Evolutionary conservation across 2,888 invertebrate genomes (phyloP).

Genomic region (Drosophila maculinotata): DNA sequence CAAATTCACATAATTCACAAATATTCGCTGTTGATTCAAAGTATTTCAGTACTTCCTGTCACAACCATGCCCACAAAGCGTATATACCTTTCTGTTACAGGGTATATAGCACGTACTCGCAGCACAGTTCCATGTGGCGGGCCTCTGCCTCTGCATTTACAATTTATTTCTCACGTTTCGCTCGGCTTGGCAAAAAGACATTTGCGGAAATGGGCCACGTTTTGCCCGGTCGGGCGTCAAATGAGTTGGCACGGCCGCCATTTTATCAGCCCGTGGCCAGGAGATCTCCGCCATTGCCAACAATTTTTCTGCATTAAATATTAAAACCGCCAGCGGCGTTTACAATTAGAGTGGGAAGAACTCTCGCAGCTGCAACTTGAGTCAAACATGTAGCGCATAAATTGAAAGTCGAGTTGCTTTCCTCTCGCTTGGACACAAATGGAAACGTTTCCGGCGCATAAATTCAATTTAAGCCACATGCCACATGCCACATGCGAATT

Average conservation of each 20-base stretch:
- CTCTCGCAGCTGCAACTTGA: conserved; percentile 30
- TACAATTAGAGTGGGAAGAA: conserved; percentile 44
- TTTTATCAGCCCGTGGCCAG: conserved; percentile 49
- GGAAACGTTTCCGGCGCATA: conserved; percentile 43
- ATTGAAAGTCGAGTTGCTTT: conserved; percentile 16
- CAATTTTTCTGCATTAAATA: conserved; percentile 49
- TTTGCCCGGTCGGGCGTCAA: conserved; percentile 61
- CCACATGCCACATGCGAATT: no score
- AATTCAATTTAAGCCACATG: conserved; percentile 52
- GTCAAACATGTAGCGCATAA: conserved; percentile 29
- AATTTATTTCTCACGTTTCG: conserved; percentile 65
- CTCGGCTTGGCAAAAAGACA: conserved; percentile 53
- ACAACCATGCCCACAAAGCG: background rate
- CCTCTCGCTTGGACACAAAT: conserved; percentile 26
- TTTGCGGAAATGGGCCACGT: conserved; percentile 61
- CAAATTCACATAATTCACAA: no score
- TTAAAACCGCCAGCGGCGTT: conserved; percentile 38
- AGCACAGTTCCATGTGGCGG: conserved; percentile 26
- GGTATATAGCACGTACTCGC: conserved; percentile 27
- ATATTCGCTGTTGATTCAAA: no score
- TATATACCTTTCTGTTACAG: background rate
- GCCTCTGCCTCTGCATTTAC: conserved; percentile 48
- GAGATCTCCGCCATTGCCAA: conserved; percentile 7
- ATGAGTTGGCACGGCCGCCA: conserved; percentile 63
- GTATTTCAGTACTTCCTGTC: no score